Conservation (phyloP, 2,797 vertebrate genomes). For the Acipenser oxyrinchus region DNA sequence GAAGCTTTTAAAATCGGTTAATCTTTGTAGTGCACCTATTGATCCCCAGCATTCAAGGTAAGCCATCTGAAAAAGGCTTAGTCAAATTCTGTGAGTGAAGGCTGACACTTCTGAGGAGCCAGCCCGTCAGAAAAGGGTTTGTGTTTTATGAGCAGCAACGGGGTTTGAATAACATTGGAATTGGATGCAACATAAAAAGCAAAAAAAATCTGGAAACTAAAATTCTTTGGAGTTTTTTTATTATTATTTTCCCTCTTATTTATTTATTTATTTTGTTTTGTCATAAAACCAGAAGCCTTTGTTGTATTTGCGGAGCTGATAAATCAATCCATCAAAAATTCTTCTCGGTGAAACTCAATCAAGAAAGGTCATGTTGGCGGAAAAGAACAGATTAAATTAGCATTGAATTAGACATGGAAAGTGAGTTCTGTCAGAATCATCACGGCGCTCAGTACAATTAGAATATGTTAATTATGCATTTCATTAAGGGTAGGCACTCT, state of each 20-base stretch:
- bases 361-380: constrained; percentile 99
- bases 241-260: constrained; percentile 48
- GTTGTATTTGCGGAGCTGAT: constrained; percentile 98
- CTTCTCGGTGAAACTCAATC: constrained; percentile 99
- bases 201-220: too few relatives aligned
- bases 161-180: too few relatives aligned
- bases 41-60: constrained; percentile 52
- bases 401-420: constrained; percentile 99
- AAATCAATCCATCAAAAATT: constrained; percentile 99
- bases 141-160: constrained; percentile 29
- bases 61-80: constrained; percentile 44
- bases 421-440: constrained; percentile 99
- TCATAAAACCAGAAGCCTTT: constrained; percentile 64
- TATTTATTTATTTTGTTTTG: constrained; percentile 14
- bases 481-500: constrained; percentile 98
- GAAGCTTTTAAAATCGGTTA: constrained; percentile 41
- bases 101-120: constrained; percentile 41
- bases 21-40: constrained; percentile 21
- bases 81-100: constrained; percentile 43
- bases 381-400: constrained; percentile 99
- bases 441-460: constrained; percentile 99
- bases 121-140: constrained; percentile 36
- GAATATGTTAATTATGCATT: constrained; percentile 99
- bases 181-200: too few relatives aligned
- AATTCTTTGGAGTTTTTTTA: constrained; percentile 30